Conservation (phyloP, 2,888 invertebrate genomes). For the Dasypogon diadema region DNA sequence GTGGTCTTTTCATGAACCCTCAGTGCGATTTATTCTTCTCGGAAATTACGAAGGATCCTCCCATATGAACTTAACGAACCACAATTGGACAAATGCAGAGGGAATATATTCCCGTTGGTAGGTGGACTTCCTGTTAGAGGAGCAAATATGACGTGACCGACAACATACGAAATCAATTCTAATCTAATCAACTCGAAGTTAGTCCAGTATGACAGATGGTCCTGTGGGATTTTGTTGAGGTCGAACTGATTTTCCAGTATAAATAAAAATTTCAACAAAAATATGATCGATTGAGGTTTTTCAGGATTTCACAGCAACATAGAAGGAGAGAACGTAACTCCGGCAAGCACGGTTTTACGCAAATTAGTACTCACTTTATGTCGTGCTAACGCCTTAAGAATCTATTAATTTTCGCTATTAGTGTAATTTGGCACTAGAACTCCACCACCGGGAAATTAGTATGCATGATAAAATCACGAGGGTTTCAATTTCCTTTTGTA, state of each 20-base stretch:
- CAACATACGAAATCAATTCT: constrained; percentile 17
- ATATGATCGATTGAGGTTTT: not conserved
- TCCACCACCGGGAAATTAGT: constrained; percentile 36
- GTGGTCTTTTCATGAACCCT: constrained; percentile 14
- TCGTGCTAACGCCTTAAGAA: constrained; percentile 5
- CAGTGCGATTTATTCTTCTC: constrained; percentile 19
- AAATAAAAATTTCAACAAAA: not conserved
- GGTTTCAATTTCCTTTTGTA: constrained; percentile 22
- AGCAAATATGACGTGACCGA: constrained; percentile 15
- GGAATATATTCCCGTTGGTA: not conserved
- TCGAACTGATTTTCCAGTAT: not conserved
- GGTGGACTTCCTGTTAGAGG: not conserved
- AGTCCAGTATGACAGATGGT: constrained; percentile 38
- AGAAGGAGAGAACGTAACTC: not conserved
- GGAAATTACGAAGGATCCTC: not conserved
- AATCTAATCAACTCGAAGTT: constrained; percentile 27
- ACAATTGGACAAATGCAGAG: constrained; percentile 26
- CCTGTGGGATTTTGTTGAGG: constrained; percentile 1
- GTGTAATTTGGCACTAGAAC: constrained; percentile 28
- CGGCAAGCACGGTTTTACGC: not conserved
- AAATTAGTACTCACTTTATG: not conserved
- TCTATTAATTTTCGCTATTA: constrained; percentile 42
- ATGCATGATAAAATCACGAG: constrained; percentile 44
- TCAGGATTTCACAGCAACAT: not conserved
- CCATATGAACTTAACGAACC: constrained; percentile 22